Percentiles rank a stretch among this genome's conserved stretches.
Evolutionary conservation across 2,797 vertebrate species (phyloP).

Genomic region (Crax fasciolata): DNA sequence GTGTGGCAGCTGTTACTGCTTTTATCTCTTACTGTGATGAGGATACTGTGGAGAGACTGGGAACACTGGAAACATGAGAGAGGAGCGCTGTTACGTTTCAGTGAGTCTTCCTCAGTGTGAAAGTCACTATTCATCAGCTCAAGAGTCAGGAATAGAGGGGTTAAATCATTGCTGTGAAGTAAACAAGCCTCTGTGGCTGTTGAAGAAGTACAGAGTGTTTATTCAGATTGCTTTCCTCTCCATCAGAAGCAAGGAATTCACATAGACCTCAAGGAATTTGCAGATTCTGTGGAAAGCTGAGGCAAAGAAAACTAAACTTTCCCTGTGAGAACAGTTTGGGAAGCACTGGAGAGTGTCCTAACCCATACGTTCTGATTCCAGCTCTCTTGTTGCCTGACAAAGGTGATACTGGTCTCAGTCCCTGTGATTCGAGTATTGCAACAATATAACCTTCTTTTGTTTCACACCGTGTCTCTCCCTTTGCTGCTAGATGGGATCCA

Average conservation of each 20-base stretch:
- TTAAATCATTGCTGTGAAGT: neutral
- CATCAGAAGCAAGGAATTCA: neutral
- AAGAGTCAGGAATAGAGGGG: neutral
- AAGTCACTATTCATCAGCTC: neutral
- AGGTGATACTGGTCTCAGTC: fast-evolving
- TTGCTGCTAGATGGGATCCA: slow-evolving; percentile 83
- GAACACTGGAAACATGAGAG: neutral
- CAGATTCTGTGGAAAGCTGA: neutral
- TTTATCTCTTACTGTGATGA: neutral
- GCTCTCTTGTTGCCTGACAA: neutral
- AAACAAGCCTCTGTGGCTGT: neutral
- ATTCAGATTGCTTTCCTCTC: neutral
- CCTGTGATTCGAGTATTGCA: neutral
- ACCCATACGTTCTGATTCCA: neutral
- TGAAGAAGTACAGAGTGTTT: neutral
- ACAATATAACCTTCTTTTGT: neutral
- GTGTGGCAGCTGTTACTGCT: neutral
- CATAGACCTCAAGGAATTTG: neutral
- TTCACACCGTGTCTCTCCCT: slow-evolving; percentile 48
- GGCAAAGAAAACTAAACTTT: neutral
- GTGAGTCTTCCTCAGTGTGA: neutral
- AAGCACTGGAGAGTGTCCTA: neutral
- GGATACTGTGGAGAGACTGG: neutral
- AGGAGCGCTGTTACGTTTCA: neutral
- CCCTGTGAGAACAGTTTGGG: neutral